Base-by-base conservation (phyloP, 2,888 invertebrate species). In the Metallyticus violacea region DNA sequence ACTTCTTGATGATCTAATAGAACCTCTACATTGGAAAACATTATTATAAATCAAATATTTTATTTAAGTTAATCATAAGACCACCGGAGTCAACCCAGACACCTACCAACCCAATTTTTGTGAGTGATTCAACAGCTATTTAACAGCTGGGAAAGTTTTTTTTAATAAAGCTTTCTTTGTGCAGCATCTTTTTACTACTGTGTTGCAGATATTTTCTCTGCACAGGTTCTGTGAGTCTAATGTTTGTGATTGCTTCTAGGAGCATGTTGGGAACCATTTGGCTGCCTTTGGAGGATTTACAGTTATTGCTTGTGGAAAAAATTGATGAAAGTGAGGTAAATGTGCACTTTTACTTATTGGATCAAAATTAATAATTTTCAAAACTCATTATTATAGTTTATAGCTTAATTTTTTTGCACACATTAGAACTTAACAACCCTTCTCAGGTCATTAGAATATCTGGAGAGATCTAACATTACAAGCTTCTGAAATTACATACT, bases 211-310 rank as follows among this genome's bases (percentile, higher is more conserved):
- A 2, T 62, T 62, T 0, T 62, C 40, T 62, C 40, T 62, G 40
- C 15, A 9, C 40, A 62, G 40, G n/a, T n/a, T n/a, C n/a, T n/a
- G n/a, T 22, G 22, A 62, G 40, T 62, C 15, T 62, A 62, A 62
- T 62, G 40, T 4, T 9, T 62, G 2, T 27, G 1, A 79, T 87
- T 88, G 87, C 82, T 88, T 91, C 78, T 89, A 95, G 94, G n/a
- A 91, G 93, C 89, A 89, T 93, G 26, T 89, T 92, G 85, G 94
- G 94, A 7, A 94, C 93, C 79, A 92, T 93, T 85, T 97, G 97
- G 96, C 26, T 97, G 0, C 91, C 93, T 0, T 95, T 96, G 91
- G 93, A 93, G 0, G 93, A 95, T 85, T 90, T 98, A 15, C 95
- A 96, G 91, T 91, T 92, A 30, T 88, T 92, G 40, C 90, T 97